phyloP scores from a whole-genome alignment of 1,140 invertebrate genomes.

The Listronotus oregonensis region DNA sequence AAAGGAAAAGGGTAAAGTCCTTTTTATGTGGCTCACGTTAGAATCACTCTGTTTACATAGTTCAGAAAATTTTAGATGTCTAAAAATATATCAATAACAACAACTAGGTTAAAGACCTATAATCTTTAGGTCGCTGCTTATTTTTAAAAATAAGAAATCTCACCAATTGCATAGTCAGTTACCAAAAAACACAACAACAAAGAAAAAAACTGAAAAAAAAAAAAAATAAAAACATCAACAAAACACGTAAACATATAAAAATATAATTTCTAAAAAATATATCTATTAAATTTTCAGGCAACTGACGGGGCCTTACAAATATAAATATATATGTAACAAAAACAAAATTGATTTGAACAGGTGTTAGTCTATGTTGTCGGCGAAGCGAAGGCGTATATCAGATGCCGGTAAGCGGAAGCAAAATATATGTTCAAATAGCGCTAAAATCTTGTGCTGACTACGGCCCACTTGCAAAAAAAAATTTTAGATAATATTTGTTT shows the following conservation, averaged over 20 bases:
- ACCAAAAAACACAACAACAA: slow-evolving; percentile 41
- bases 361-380: slow-evolving; percentile 43
- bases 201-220: slow-evolving; percentile 34
- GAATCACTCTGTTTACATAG: slow-evolving; percentile 45
- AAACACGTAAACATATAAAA: slow-evolving; percentile 49
- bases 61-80: slow-evolving; percentile 49
- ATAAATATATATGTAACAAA: slow-evolving; percentile 21
- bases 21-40: slow-evolving; percentile 48
- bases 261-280: slow-evolving; percentile 42
- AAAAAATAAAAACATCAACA: slow-evolving; percentile 44
- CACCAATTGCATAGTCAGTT: slow-evolving; percentile 47
- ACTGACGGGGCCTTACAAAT: slow-evolving; percentile 43
- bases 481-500: slow-evolving; percentile 1
- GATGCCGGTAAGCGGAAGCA: slow-evolving; percentile 43
- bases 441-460: slow-evolving; percentile 14
- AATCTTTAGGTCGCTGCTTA: slow-evolving; percentile 37
- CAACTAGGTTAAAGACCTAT: slow-evolving; percentile 38
- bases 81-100: slow-evolving; percentile 48
- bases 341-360: slow-evolving; percentile 32
- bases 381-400: slow-evolving; percentile 39
- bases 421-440: slow-evolving; percentile 26
- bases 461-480: background rate
- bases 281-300: slow-evolving; percentile 39
- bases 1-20: slow-evolving; percentile 34
- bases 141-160: slow-evolving; percentile 46